Evolutionary conservation across 2,888 invertebrate species (phyloP), one percentile per base, ranked within the genome.

Genomic region (Napeogenes inachia): DNA sequence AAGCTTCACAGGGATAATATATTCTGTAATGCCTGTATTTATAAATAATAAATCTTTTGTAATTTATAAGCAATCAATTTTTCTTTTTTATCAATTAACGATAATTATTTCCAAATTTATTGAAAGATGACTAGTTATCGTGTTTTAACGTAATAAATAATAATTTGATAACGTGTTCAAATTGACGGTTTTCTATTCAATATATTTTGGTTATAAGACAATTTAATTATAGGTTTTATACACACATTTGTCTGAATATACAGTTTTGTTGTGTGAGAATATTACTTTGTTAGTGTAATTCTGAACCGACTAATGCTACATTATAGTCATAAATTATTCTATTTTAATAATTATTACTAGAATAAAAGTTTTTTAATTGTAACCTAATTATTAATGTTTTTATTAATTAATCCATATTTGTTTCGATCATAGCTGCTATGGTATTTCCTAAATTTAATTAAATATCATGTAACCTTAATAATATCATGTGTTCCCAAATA

Each of bases 71-170:
- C 8, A 42, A 50, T 8, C 3, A 21, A 30, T 13, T 4, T 1
- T 50, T 30, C 21, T 21, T 30, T 30, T 10, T 30, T 21, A 50
- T 50, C 21, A 50, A 30, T 50, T 50, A 30, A 30, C 0, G 13
- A n/a, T 47, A 21, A 50, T 42, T 10, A 42, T 2, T 8, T 4
- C 42, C 8, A 42, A 42, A 42, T 10, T 42, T 42, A 10, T 6
- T 42, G 12, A 42, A 35, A 42, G 12, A 42, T 42, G 3, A 10
- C 42, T 10, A 30, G 21, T 50, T 50, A 50, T 50, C 21, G 30
- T 50, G 21, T 30, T 84, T 82, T 78, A 76, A 75, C 70, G 72
- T 74, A 71, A 77, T 84, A 84, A 84, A 84, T 84, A 82, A 80
- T 82, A 85, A 84, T 84, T 81, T 80, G 75, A 67, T 69, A 66